Base-by-base conservation (phyloP, 1,140 invertebrate genomes). In the Polypedilum pembai region DNA sequence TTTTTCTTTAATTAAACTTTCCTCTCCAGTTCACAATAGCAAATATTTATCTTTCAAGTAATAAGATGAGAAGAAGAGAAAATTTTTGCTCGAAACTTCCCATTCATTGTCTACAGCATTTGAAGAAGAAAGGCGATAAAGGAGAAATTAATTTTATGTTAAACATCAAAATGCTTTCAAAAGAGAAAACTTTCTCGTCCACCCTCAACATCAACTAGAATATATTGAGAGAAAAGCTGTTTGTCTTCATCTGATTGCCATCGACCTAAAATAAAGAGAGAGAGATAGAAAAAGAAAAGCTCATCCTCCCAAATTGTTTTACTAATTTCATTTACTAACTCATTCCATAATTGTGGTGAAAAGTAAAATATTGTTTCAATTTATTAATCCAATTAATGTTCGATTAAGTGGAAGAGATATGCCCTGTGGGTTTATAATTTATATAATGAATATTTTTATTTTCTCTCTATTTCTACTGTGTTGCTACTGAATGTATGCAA, bases 301-400 rank as follows among this genome's bases (percentile, higher is more conserved):
- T 56, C 24, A 33, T 56, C 45, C 12, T 15, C 12, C 45, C 45
- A 56, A 56, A 56, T 56, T 3, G n/a, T n/a, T 56, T n/a, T 12
- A 56, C 4, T 56, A 56, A 56, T 56, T 33, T 33, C 24, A 33
- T 33, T 12, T 45, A 15, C 41, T 45, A 15, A 15, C 45, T 56
- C 12, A n/a, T n/a, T 56, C 12, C n/a, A 56, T 56, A 0, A n/a
- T 4, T 56, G 45, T 15, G 45, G 45, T 56, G 45, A 56, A 56
- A 33, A 69, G 65, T 18, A 69, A 69, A 69, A 69, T 21, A 69
- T 20, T 69, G 20, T 69, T 69, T 69, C 65, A 69, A 69, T 69
- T 69, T 69, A 69, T 69, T 69, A 69, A 69, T 69, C 65, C 65
- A 69, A 69, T 69, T 69, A 69, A 69, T 21, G 65, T 18, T 18